Percentiles rank a stretch among this genome's conserved stretches.
These are phyloP conservation scores for Leuciscus waleckii DNA, from an alignment of 2,797 vertebrate genomes.

Conservation along the genomic window DNA sequence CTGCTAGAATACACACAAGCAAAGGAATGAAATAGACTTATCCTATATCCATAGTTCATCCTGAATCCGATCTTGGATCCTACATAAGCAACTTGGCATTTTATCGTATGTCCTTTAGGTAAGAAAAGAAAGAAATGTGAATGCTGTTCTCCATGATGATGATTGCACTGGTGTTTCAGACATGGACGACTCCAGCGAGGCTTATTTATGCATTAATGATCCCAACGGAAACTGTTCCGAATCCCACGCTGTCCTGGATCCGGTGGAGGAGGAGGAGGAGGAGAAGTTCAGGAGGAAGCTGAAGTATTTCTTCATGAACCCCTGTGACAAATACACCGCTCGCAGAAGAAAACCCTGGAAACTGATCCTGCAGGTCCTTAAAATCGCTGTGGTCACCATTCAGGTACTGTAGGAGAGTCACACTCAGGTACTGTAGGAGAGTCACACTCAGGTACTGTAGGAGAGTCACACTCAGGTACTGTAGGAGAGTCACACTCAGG, in stretches of 20 bases:
- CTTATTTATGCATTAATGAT: slow-evolving; percentile 48
- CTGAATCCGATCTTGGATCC: background rate
- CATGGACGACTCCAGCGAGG: slow-evolving; percentile 68
- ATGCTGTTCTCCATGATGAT: background rate
- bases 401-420: no score
- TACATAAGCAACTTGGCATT: background rate
- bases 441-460: no score
- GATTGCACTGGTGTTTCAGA: slow-evolving; percentile 47
- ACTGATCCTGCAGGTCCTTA: slow-evolving; percentile 91
- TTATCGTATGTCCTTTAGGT: background rate
- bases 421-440: no score
- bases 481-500: no score
- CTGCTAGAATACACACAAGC: background rate
- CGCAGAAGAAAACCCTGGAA: slow-evolving; percentile 95
- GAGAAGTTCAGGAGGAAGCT: slow-evolving; percentile 89
- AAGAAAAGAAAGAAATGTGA: background rate
- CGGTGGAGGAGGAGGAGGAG: slow-evolving; percentile 55
- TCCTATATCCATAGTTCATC: no score
- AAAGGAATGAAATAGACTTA: background rate
- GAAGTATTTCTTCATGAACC: slow-evolving; percentile 97
- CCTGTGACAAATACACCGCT: slow-evolving; percentile 95
- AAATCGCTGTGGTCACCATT: slow-evolving; percentile 91
- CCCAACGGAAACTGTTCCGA: slow-evolving; percentile 53
- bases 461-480: no score
- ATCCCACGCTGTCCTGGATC: slow-evolving; percentile 47